phyloP scores from a whole-genome alignment of 2,888 invertebrate species.

The Pandemis corylana region DNA sequence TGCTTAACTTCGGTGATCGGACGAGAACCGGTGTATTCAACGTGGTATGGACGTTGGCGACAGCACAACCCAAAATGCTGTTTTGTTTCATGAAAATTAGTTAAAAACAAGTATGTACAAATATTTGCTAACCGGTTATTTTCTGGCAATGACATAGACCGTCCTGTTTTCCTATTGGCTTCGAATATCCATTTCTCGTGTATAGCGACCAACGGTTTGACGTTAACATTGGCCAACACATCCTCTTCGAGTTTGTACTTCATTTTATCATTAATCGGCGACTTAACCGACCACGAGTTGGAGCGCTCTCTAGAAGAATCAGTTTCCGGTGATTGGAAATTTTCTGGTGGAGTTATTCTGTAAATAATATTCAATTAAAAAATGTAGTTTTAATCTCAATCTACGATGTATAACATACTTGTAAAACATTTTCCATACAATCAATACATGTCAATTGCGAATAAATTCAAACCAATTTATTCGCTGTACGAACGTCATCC shows the following conservation, averaged over 20 bases:
- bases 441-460: too few species aligned
- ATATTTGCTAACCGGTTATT: constrained; percentile 64
- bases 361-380: background rate
- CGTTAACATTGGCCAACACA: constrained; percentile 67
- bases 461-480: too few species aligned
- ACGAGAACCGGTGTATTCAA: constrained; percentile 69
- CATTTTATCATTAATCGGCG: constrained; percentile 46
- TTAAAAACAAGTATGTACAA: too few species aligned
- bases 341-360: constrained; percentile 58
- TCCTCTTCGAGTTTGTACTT: constrained; percentile 65
- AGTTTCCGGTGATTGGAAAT: constrained; percentile 57
- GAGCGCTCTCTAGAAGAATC: constrained; percentile 54
- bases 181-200: constrained; percentile 81
- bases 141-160: constrained; percentile 76
- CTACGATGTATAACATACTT: too few species aligned
- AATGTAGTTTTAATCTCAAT: too few species aligned
- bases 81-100: too few species aligned
- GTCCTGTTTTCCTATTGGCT: constrained; percentile 70
- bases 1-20: constrained; percentile 70
- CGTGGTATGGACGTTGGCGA: constrained; percentile 73
- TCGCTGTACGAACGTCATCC: too few species aligned
- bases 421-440: too few species aligned
- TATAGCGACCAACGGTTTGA: constrained; percentile 78
- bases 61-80: background rate
- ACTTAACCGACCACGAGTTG: constrained; percentile 60